These are phyloP conservation scores for Lampris megalopsis DNA, from an alignment of 2,113 vertebrate genomes.

Conservation along the genomic window DNA sequence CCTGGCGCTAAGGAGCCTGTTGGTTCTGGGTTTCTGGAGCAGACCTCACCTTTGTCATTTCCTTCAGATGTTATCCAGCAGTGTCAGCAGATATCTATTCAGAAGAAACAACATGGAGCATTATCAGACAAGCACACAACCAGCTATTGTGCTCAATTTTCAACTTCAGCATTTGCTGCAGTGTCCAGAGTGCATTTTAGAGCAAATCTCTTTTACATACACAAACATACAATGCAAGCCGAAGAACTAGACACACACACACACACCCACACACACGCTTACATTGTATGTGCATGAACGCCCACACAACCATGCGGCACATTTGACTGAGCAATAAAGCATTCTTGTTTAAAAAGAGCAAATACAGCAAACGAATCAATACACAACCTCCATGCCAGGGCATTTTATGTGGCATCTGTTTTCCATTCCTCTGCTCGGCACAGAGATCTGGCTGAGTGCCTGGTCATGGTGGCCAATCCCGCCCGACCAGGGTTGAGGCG, in stretches of 20 bases:
- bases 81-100: slow-evolving; percentile 14
- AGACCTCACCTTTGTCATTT: slow-evolving; percentile 36
- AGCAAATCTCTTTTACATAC: not conserved
- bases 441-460: slow-evolving; percentile 76
- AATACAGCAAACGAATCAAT: slow-evolving; percentile 81
- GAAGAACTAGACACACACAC: slow-evolving; percentile 3
- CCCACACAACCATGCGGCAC: slow-evolving; percentile 67
- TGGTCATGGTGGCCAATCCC: slow-evolving; percentile 68
- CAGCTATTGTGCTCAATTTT: slow-evolving; percentile 13
- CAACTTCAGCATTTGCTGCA: slow-evolving; percentile 22
- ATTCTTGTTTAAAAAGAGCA: slow-evolving; percentile 81
- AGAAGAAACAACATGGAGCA: slow-evolving; percentile 23
- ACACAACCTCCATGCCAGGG: slow-evolving; percentile 71
- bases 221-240: slow-evolving; percentile 27
- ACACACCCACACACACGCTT: not conserved
- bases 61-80: slow-evolving; percentile 47
- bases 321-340: slow-evolving; percentile 74
- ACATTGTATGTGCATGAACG: slow-evolving; percentile 38
- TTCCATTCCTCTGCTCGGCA: slow-evolving; percentile 78
- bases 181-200: slow-evolving; percentile 5
- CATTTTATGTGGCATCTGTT: slow-evolving; percentile 85
- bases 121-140: slow-evolving; percentile 26
- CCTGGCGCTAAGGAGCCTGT: slow-evolving; percentile 25
- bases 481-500: slow-evolving; percentile 70
- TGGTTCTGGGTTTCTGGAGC: slow-evolving; percentile 33